These are phyloP conservation scores for Trachelus iudaicus DNA, from an alignment of 2,888 invertebrate genomes.

Conservation along the genomic window DNA sequence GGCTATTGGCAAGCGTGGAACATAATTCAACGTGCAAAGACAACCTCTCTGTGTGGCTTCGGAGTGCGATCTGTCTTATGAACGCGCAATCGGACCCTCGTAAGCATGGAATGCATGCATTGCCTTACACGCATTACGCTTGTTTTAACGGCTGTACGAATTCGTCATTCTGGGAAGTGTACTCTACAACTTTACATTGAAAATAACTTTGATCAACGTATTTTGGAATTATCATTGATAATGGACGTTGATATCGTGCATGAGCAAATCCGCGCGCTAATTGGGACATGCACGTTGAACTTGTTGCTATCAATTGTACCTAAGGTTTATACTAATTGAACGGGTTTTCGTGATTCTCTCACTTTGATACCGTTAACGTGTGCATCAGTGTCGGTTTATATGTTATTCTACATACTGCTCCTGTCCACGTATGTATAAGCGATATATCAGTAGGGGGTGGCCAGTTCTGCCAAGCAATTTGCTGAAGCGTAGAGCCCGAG, in stretches of 20 bases:
- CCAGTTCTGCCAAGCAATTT: slow-evolving; percentile 52
- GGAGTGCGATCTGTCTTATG: slow-evolving; percentile 1
- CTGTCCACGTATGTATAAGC: slow-evolving; percentile 8
- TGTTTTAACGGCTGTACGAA: neutral
- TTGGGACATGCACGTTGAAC: neutral
- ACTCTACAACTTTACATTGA: neutral
- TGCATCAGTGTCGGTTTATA: neutral
- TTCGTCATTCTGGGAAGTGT: neutral
- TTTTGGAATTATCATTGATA: neutral
- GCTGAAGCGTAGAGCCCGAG: slow-evolving; percentile 51
- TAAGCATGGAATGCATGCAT: neutral
- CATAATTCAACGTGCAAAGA: slow-evolving; percentile 46
- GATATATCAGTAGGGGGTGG: slow-evolving; percentile 29
- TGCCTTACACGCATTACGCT: neutral
- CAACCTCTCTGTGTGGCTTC: slow-evolving; percentile 13
- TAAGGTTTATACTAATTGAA: neutral
- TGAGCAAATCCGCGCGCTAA: neutral
- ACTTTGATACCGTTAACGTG: neutral
- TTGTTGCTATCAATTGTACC: neutral
- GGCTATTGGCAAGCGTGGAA: slow-evolving; percentile 53
- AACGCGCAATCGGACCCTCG: neutral
- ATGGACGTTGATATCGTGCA: neutral
- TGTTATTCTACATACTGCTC: neutral
- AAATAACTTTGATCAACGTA: neutral
- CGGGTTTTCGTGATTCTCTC: neutral